These are phyloP conservation scores for Strix occidentalis DNA, from an alignment of 2,797 vertebrate genomes.

Conservation along the genomic window DNA sequence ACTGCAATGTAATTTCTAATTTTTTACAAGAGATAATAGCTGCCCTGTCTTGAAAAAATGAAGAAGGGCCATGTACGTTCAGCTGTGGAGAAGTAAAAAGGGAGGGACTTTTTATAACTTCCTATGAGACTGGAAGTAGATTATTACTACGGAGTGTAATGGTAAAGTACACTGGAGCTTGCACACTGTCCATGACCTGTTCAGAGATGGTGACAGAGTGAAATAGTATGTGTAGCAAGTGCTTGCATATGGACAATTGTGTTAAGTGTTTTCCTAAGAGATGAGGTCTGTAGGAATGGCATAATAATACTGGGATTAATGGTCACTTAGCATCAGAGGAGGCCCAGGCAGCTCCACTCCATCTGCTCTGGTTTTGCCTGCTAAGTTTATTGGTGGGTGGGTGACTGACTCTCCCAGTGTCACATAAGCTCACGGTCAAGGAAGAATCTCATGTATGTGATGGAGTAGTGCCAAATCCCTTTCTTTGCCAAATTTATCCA, in stretches of 20 bases:
- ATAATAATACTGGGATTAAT: background rate
- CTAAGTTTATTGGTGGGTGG: background rate
- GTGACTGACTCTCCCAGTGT: background rate
- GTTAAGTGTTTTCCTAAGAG: background rate
- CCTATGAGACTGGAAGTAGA: background rate
- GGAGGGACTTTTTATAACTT: background rate
- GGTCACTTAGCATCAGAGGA: background rate
- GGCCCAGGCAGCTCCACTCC: background rate
- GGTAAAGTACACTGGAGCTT: background rate
- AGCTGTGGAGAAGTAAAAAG: background rate
- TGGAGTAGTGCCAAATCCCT: background rate
- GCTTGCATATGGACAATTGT: background rate
- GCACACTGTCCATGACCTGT: background rate
- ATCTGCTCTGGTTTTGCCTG: background rate
- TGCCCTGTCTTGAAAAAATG: background rate
- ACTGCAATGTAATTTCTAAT: background rate
- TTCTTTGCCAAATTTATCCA: background rate
- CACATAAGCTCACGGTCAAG: background rate
- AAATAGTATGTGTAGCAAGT: background rate
- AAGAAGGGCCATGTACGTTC: background rate
- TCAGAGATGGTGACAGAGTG: background rate
- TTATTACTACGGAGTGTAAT: background rate
- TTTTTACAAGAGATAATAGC: background rate
- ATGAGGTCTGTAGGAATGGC: background rate
- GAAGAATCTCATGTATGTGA: background rate